A percentile compares a stretch with the other conserved stretches of the same genome.
Conservation (phyloP, 2,888 invertebrate species). For the Ichneumoninae sp. region DNA sequence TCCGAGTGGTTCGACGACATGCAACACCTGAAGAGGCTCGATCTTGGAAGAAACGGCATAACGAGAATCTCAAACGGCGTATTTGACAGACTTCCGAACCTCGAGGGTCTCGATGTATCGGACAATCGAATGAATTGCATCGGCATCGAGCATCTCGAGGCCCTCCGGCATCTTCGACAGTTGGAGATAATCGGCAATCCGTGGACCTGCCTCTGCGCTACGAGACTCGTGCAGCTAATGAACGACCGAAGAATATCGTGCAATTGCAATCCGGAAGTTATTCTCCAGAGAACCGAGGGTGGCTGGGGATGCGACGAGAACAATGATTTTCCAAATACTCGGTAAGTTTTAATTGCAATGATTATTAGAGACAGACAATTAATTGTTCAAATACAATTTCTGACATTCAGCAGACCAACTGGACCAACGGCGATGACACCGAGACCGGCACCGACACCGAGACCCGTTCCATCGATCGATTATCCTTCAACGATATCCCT, state of each 20-base stretch:
- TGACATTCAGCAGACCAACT: slow-evolving; percentile 12
- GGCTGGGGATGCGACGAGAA: slow-evolving; percentile 58
- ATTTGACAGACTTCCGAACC: slow-evolving; percentile 70
- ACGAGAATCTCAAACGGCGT: slow-evolving; percentile 72
- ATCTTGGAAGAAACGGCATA: slow-evolving; percentile 75
- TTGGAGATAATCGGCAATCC: slow-evolving; percentile 74
- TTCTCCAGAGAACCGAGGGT: slow-evolving; percentile 44
- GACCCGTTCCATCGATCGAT: slow-evolving; percentile 39
- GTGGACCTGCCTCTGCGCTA: slow-evolving; percentile 77
- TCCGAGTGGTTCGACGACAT: slow-evolving; percentile 69
- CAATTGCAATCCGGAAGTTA: slow-evolving; percentile 65
- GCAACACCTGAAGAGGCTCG: slow-evolving; percentile 68
- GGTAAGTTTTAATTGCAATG: slow-evolving; percentile 14
- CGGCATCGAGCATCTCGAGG: slow-evolving; percentile 72
- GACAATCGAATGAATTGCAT: slow-evolving; percentile 77
- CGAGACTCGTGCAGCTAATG: slow-evolving; percentile 71
- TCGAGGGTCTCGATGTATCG: slow-evolving; percentile 71
- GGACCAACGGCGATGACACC: slow-evolving; percentile 11
- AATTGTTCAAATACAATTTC: background rate
- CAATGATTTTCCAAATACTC: background rate
- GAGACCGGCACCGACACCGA: slow-evolving; percentile 21
- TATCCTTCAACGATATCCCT: slow-evolving; percentile 33
- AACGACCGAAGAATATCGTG: slow-evolving; percentile 70
- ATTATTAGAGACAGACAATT: background rate
- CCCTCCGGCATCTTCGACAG: slow-evolving; percentile 64